Base-by-base conservation (phyloP, 2,888 invertebrate genomes). In the Cheilosia urbana region DNA sequence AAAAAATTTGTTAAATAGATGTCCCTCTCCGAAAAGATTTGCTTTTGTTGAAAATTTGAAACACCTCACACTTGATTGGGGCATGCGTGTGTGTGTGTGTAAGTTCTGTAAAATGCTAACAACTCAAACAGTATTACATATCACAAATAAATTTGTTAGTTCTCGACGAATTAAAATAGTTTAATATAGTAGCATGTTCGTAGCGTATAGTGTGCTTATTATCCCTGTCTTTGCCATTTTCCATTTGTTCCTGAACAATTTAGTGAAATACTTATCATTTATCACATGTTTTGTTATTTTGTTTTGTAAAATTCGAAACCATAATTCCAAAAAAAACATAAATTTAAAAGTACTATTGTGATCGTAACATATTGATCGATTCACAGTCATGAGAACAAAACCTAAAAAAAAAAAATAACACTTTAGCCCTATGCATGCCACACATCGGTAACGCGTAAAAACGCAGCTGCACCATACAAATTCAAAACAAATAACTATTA, bases 171-270 rank as follows among this genome's bases (percentile, higher is more conserved):
- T 85, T 62, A 72, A 81, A 85, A 77, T 85, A 78, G 78, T 83
- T 60, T 34, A 65, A 68, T 21, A 69, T 69, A 71, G 69, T 65
- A 81, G 76, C 76, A 77, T 85, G 42, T 80, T 81, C 55, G 62
- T 76, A 76, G 49, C 71, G n/a, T 77, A 2, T 30, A 77, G 81
- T 76, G 51, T 66, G 62, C 71, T 71, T 76, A 76, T 71, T 62
- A 81, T 85, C 85, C 85, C 85, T 85, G 85, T 85, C 85, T 58
- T 77, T 85, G 51, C 81, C 81, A 81, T 85, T 63, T 60, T 63
- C 53, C 71, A 55, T 71, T 71, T 55, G 51, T 79, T 73, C 37
- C 73, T 84, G 69, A 84, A 71, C 51, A 65, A 65, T 65, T 62
- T 51, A 76, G 75, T 75, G 58, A 79, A 79, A 58, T 47, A 75